A percentile compares a stretch with the other conserved stretches of the same genome.
phyloP scores from a whole-genome alignment of 1,140 invertebrate species.

The Calephelis virginiensis region DNA sequence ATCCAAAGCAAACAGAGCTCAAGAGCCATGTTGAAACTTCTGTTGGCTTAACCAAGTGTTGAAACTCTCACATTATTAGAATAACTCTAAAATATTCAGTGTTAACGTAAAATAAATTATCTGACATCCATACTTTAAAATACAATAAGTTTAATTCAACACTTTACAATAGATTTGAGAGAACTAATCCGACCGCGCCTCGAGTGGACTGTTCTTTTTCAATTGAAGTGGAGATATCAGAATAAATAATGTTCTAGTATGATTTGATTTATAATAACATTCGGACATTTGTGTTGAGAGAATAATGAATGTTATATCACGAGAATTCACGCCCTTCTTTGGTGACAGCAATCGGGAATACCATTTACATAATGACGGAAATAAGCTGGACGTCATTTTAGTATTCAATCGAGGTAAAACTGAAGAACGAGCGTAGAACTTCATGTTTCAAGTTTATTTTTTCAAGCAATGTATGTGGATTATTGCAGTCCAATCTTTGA shows the following conservation, averaged over 20 bases:
- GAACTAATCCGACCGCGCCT: constrained; percentile 60
- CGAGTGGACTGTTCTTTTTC: constrained; percentile 48
- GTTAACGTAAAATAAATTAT: constrained; percentile 23
- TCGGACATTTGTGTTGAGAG: constrained; percentile 35
- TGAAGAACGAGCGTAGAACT: neutral
- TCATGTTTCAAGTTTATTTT: too few relatives aligned
- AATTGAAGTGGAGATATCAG: constrained; percentile 48
- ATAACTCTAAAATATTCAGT: constrained; percentile 24
- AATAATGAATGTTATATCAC: constrained; percentile 47
- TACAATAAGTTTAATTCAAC: constrained; percentile 28
- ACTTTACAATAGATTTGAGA: constrained; percentile 51
- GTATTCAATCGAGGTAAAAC: neutral
- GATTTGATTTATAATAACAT: constrained; percentile 49
- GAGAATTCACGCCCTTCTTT: constrained; percentile 43
- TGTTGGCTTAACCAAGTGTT: constrained; percentile 40
- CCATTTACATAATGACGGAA: constrained; percentile 50
- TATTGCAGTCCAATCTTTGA: neutral
- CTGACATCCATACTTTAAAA: neutral
- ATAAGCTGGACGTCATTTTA: constrained; percentile 27
- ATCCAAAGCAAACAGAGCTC: constrained; percentile 48
- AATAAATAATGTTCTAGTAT: constrained; percentile 55
- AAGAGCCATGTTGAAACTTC: constrained; percentile 47
- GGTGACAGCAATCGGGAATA: constrained; percentile 35
- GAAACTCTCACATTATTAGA: constrained; percentile 28
- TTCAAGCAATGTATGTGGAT: too few relatives aligned